Evolutionary conservation across 2,888 invertebrate genomes (phyloP), one percentile per base, ranked within the genome.

Genomic region (Drosophila picticornis): DNA sequence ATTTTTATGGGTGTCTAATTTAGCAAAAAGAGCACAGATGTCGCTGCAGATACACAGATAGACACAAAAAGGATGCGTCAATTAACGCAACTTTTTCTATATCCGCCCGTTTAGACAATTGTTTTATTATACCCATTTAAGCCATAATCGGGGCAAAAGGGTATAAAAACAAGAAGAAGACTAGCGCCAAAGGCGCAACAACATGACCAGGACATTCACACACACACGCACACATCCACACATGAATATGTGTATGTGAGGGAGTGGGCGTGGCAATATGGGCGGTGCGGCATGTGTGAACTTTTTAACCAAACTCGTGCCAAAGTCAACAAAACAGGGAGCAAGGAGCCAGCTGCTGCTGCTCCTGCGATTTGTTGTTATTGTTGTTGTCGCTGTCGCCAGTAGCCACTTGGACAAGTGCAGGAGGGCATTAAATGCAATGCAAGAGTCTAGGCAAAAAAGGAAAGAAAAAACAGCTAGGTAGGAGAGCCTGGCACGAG

Each of bases 301-400:
- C 88, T 90, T 90, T 90, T 81, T 84, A 88, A 79, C 84, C 76
- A 83, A 90, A 89, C 90, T 83, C 83, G 78, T 76, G 84, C 89
- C 84, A 90, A 91, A 89, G 90, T 90, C 89, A 89, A 89, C 91
- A 89, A 79, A 90, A 84, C 80, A 77, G 82, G 79, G 67, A 65
- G 81, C 74, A 75, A 84, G 80, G 80, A 81, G 81, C 67, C 81
- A 66, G 64, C 57, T 71, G 77, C 55, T 48, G 59, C 38, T 7
- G 19, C 36, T 57, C 50, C 48, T 9, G 16, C 16, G 16, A 25
- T 52, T 27, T 25, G 62, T 32, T 9, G 46, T 38, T 53, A 40
- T 51, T 59, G 43, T n/a, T 56, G 13, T 38, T 36, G 36, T 38
- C 29, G 56, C 38, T 27, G 50, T 59, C 38, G 72, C 52, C 51